Evolutionary conservation across 2,113 vertebrate species (phyloP), one percentile per base, ranked within the genome.

Genomic region (Acrocephalus kingi): DNA sequence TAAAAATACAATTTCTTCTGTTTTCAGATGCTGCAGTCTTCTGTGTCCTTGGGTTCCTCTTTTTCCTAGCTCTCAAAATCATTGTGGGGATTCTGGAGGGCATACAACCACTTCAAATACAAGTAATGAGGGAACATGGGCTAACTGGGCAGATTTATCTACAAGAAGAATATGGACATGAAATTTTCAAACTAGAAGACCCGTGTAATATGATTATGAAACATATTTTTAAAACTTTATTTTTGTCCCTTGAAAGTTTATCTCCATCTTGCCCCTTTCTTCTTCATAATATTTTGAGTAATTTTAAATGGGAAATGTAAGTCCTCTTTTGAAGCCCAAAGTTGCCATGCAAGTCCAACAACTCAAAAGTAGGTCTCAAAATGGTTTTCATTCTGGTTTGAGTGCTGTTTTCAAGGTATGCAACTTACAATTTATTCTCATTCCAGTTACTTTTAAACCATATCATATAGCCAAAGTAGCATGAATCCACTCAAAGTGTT

Each of bases 81-180:
- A 45, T 9, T 83, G 14, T 0, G 4, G 16, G 8, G 1, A 17
- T 61, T 27, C 13, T 1, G 39, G 35, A 28, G 13, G 27, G 25
- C 48, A 33, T 28, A 41, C 10, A 64, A 43, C 4, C 11, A 23
- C 19, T 64, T 6, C 30, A 11, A 72, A 13, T 58, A 9, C 9
- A 63, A 54, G 13, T n/a, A 13, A 41, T 58, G 22, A 31, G 43
- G 66, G 18, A 72, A 51, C 5, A 16, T 45, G 21, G 15, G 8
- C 35, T 84, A 43, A 61, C 8, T 63, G 11, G 6, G 21, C 63
- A 81, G 48, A 71, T 15, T 69, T 22, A 43, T 19, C 33, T 79
- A 19, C 15, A 31, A 72, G 35, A 45, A 78, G 7, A 73, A 66
- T 46, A 49, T 33, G 13, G 73, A 33, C 19, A 45, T 20, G 13